A percentile compares a stretch with the other conserved stretches of the same genome.
These are phyloP conservation scores for Galendromus occidentalis DNA, from an alignment of 1,140 invertebrate species.

Conservation along the genomic window DNA sequence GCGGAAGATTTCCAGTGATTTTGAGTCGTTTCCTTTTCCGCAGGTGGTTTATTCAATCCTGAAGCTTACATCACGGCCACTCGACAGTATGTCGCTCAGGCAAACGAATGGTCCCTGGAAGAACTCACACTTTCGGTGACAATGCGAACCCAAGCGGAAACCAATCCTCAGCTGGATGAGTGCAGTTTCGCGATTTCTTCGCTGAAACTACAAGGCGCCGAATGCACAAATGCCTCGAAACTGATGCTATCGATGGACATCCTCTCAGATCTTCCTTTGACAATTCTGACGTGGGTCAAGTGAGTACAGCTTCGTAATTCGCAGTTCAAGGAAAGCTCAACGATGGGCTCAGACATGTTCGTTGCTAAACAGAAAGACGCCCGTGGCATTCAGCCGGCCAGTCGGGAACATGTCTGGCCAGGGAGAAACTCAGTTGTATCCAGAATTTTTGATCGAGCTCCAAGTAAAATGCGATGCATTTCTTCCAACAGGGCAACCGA, in stretches of 20 bases:
- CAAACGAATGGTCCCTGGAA: slow-evolving; percentile 61
- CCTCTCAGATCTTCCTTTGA: slow-evolving; percentile 73
- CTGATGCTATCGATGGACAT: slow-evolving; percentile 78
- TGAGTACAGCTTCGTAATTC: too few relatives aligned
- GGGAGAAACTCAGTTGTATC: too few relatives aligned
- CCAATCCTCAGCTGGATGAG: slow-evolving; percentile 34
- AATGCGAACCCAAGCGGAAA: slow-evolving; percentile 34
- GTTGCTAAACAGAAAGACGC: too few relatives aligned
- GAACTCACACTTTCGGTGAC: slow-evolving; percentile 77
- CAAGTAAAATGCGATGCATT: not conserved
- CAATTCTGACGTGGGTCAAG: slow-evolving; percentile 65
- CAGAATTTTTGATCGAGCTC: not conserved
- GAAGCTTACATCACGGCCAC: slow-evolving; percentile 98
- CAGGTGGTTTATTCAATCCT: slow-evolving; percentile 80
- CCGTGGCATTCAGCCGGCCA: too few relatives aligned
- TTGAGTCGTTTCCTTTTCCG: not conserved
- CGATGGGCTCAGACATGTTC: not conserved
- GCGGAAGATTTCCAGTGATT: not conserved
- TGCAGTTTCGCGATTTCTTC: slow-evolving; percentile 53
- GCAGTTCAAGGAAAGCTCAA: too few relatives aligned
- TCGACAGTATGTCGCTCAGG: slow-evolving; percentile 83
- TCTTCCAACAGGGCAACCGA: slow-evolving; percentile 21
- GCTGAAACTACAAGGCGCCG: slow-evolving; percentile 80
- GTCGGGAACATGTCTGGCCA: too few relatives aligned
- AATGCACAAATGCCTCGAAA: slow-evolving; percentile 62